phyloP scores from a whole-genome alignment of 2,797 vertebrate genomes.

The Bradypus variegatus region DNA sequence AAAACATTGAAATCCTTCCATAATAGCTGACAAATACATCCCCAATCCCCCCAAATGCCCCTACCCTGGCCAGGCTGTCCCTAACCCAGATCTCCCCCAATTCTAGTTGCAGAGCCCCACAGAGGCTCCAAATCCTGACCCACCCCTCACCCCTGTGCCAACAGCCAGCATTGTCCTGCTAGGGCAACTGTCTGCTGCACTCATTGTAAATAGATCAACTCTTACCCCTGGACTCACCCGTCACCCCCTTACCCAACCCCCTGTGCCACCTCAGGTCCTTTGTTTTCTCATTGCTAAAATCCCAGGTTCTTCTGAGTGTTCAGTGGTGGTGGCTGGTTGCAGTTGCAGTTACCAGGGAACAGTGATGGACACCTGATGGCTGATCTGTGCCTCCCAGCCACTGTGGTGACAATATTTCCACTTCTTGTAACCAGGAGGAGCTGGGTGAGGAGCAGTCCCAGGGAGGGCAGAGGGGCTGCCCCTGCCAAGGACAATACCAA shows the following conservation, averaged over 20 bases:
- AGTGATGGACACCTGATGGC: neutral
- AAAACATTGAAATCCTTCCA: neutral
- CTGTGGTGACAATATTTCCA: too few species aligned
- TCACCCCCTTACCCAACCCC: too few species aligned
- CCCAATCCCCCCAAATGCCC: neutral
- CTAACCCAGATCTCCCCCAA: neutral
- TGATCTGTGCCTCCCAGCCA: neutral
- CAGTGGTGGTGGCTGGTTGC: neutral
- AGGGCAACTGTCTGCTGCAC: fast-evolving
- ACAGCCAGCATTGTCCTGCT: neutral
- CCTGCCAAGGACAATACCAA: too few species aligned
- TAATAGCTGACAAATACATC: neutral
- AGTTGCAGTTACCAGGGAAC: neutral
- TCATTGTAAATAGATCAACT: fast-evolving
- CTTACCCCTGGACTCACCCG: too few species aligned
- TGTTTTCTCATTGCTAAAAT: neutral
- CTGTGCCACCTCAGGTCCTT: neutral
- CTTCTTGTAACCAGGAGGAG: neutral
- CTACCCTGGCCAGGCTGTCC: too few species aligned
- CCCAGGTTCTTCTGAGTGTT: neutral
- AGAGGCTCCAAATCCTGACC: neutral
- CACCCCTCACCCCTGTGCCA: neutral
- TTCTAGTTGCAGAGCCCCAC: neutral
- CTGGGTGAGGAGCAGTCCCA: neutral
- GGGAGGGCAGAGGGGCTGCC: neutral